A percentile compares a stretch with the other conserved stretches of the same genome.
phyloP scores from a whole-genome alignment of 2,888 invertebrate genomes.

The Drosophila imparisetae region DNA sequence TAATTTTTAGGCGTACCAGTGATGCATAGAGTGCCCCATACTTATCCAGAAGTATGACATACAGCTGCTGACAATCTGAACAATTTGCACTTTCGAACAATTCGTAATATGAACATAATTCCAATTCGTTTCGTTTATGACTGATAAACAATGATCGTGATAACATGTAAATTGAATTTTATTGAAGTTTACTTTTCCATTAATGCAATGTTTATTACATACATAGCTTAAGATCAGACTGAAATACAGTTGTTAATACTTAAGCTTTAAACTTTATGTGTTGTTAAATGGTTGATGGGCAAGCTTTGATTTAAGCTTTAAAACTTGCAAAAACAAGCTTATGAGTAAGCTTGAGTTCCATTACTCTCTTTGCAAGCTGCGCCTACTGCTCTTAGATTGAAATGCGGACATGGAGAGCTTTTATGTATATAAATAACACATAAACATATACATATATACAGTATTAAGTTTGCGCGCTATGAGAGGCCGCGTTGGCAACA shows the following conservation, averaged over 20 bases:
- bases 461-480: conserved; percentile 27
- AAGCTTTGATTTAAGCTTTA: not conserved
- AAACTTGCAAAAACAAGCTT: not conserved
- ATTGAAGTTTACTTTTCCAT: not conserved
- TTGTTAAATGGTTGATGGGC: not conserved
- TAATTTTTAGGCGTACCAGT: conserved; percentile 85
- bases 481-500: conserved; percentile 19
- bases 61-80: conserved; percentile 89
- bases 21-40: conserved; percentile 94
- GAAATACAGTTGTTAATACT: not conserved
- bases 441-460: not conserved
- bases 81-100: conserved; percentile 36
- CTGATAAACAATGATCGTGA: conserved; percentile 6
- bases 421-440: not conserved
- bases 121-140: conserved; percentile 31
- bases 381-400: conserved; percentile 23
- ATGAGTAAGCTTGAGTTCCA: not conserved
- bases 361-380: conserved; percentile 9
- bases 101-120: too few relatives aligned
- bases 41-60: conserved; percentile 97
- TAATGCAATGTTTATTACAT: not conserved
- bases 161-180: not conserved
- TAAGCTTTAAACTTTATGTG: not conserved
- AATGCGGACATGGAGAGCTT: conserved; percentile 42
- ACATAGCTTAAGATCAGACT: not conserved